Evolutionary conservation across 2,888 invertebrate genomes (phyloP).

Genomic region (Sacculina carcini): DNA sequence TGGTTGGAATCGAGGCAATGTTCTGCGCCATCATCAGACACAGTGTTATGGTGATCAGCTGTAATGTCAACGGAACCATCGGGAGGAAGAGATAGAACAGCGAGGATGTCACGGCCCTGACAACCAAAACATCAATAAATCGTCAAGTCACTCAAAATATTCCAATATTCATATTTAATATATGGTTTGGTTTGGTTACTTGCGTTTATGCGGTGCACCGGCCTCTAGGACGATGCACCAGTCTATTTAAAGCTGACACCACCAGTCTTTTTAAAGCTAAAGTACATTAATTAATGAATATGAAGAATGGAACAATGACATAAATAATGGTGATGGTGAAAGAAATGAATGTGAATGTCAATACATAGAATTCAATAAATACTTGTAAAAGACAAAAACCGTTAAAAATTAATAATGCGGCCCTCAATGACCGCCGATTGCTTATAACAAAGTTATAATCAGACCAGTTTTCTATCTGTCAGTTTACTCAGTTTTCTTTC

Average conservation of each 20-base stretch:
- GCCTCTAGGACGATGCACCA: too few relatives aligned
- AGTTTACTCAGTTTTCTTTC: too few relatives aligned
- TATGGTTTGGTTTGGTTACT: too few relatives aligned
- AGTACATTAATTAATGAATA: constrained; percentile 44
- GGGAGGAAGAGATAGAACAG: constrained; percentile 71
- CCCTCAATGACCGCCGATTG: too few relatives aligned
- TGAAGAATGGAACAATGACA: too few relatives aligned
- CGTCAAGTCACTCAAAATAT: not conserved
- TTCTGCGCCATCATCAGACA: constrained; percentile 42
- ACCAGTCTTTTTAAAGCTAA: constrained; percentile 33
- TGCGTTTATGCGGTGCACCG: too few relatives aligned
- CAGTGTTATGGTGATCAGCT: constrained; percentile 41
- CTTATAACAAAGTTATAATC: too few relatives aligned
- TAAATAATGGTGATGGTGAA: too few relatives aligned
- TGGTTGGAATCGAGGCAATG: constrained; percentile 37
- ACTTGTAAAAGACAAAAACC: constrained; percentile 28
- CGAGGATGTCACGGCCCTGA: constrained; percentile 59
- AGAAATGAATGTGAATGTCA: too few relatives aligned
- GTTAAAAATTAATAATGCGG: too few relatives aligned
- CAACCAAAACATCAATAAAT: constrained; percentile 19
- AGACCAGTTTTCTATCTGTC: too few relatives aligned
- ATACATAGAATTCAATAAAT: constrained; percentile 39
- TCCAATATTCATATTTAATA: not conserved
- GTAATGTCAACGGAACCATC: constrained; percentile 59
- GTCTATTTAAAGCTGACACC: constrained; percentile 16